Conservation (phyloP, 2,797 vertebrate genomes). For the Thamnophis elegans region DNA sequence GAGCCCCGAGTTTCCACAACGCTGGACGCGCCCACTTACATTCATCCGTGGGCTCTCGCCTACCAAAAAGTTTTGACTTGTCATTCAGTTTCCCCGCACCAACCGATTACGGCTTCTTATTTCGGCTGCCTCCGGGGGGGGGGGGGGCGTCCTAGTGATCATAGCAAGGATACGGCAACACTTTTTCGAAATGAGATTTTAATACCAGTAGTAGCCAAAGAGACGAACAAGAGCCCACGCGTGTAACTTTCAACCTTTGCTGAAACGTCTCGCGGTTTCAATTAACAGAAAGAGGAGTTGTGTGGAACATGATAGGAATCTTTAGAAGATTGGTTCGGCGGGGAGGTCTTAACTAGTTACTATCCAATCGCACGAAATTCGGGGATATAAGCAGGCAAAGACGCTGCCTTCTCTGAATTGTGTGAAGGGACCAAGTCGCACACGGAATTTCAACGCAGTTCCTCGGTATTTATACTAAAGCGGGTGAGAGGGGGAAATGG, state of each 20-base stretch:
- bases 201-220: background rate
- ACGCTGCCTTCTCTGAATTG: background rate
- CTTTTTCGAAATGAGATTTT: background rate
- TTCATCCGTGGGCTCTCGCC: background rate
- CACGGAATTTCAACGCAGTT: background rate
- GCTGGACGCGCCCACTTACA: background rate
- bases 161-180: background rate
- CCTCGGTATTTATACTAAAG: background rate
- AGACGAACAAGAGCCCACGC: background rate
- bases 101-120: background rate
- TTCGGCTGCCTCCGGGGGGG: background rate
- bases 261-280: background rate
- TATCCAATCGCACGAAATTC: background rate
- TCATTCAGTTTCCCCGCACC: background rate
- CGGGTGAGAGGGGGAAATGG: background rate
- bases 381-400: background rate
- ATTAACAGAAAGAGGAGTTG: background rate
- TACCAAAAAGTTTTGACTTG: background rate
- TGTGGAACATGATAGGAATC: background rate
- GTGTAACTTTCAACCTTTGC: background rate
- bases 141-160: no score
- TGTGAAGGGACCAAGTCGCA: background rate
- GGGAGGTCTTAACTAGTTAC: background rate
- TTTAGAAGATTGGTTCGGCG: background rate
- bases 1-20: background rate